Base-by-base conservation (phyloP, 1,140 invertebrate species). In the Solenopsis invicta region DNA sequence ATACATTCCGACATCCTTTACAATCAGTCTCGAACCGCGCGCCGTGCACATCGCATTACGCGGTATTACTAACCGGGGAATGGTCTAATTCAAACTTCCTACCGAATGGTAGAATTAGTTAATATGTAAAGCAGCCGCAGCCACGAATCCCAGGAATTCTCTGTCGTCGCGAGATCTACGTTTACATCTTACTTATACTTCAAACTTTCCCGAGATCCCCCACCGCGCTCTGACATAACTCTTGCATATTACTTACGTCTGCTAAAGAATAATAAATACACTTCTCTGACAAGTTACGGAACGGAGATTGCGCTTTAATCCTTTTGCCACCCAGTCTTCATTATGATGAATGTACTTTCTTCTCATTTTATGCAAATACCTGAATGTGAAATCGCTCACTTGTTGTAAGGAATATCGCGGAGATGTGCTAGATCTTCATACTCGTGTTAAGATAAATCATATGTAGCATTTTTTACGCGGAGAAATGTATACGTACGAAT, bases 31-130 rank as follows among this genome's bases (percentile, higher is more conserved):
- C 59, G 74, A 29, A 77, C 21, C 74, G 85, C 75, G 77, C 82
- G 66, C 62, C 37, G 87, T 76, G 71, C 66, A 50, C 54, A 75
- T 59, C 52, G 88, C 78, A 84, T 90, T 90, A 89, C 78, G 78
- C 74, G 72, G 77, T 89, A 90, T 90, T 89, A 87, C 89, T 89
- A 89, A 90, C 89, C 76, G 72, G 89, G 88, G 85, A 90, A 87
- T 74, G 88, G 89, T 89, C 89, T 89, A 90, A 90, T 90, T 81
- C 89, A 84, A 90, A 90, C 88, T 90, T 90, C 71, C 78, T 75
- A 48, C 72, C 85, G 75, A 81, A 90, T 84, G 85, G 85, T 48
- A 67, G 71, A 90, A 89, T 90, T 90, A 90, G 88, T 90, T 90
- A 90, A 90, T 90, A 90, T 89, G 89, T 89, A 89, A 89, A 90